Evolutionary conservation across 2,888 invertebrate species (phyloP), one percentile per base, ranked within the genome.

Genomic region (Andrena bucephala): DNA sequence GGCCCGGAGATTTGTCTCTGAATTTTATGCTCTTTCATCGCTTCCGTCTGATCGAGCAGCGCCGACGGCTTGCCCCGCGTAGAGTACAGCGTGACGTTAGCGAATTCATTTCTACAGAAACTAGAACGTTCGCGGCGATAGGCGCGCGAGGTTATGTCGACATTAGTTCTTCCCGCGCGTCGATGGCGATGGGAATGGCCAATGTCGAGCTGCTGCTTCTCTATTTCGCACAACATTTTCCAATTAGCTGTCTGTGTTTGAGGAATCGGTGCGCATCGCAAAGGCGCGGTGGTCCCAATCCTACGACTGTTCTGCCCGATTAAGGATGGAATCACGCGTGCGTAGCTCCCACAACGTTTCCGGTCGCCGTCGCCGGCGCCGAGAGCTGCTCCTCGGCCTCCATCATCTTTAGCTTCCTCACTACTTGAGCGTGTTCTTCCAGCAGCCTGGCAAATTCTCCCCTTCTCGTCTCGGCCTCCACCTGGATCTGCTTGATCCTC

Each of bases 401-500:
- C 92, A 94, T 94, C 85, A 94, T 93, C 85, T 94, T 94, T 84
- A 94, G 88, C 85, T 93, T 93, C 69, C 92, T 91, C 42, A 94
- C 94, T 27, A 94, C 94, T 86, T 94, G 94, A 48, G 94, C 94
- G 85, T 94, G 94, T 81, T 94, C 94, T 77, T 94, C 94, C 48
- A 94, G 88, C 27, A 94, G 89, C 80, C 93, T 90, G 33, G 94
- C 94, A 85, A 94, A 94, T 81, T 94, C 94, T 72, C 91, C 92
- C 73, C 94, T 92, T 66, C 94, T 92, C 50, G 93, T 94, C 84
- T 94, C 94, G 6, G 94, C 94, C 80, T 94, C 94, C 59, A 93
- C 94, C 91, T 94, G 92, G 68, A 92, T 92, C 68, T 91, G 92
- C 69, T 92, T 92, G 77, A 92, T 92, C 73, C 92, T 91, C 85